Conservation (phyloP, 2,888 invertebrate genomes). For the Nymphalis c-album region DNA sequence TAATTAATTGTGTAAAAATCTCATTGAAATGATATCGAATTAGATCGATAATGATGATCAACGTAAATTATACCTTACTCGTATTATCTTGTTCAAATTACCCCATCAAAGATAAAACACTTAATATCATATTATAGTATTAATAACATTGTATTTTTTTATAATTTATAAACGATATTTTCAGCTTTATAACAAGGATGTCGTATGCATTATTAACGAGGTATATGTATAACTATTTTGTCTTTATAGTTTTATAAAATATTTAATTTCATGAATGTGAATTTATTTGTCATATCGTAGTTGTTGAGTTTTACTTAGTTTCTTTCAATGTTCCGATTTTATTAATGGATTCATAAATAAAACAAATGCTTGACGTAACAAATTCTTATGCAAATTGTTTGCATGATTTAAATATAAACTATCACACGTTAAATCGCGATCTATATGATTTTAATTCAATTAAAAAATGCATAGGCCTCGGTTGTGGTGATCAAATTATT, state of each 20-base stretch:
- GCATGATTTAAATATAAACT: conserved; percentile 21
- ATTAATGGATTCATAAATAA: conserved; percentile 13
- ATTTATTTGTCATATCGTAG: too few relatives aligned
- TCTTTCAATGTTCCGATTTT: conserved; percentile 9
- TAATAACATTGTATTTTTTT: background rate
- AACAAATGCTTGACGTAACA: conserved; percentile 27
- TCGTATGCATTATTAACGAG: conserved; percentile 62
- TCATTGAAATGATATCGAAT: too few relatives aligned
- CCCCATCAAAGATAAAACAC: too few relatives aligned
- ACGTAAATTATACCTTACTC: too few relatives aligned
- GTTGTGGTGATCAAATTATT: background rate
- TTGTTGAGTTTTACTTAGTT: conserved; percentile 12
- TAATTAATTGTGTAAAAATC: too few relatives aligned
- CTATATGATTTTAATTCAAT: conserved; percentile 21
- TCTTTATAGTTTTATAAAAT: background rate
- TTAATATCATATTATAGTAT: too few relatives aligned
- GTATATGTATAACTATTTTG: conserved; percentile 44
- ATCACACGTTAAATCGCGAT: conserved; percentile 31
- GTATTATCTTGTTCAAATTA: too few relatives aligned
- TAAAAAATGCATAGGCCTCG: conserved; percentile 13
- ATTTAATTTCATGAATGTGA: too few relatives aligned
- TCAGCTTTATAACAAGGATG: conserved; percentile 66
- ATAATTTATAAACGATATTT: conserved; percentile 40
- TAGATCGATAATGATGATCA: too few relatives aligned
- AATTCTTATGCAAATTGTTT: conserved; percentile 38